Evolutionary conservation across 2,888 invertebrate genomes (phyloP), one percentile per base, ranked within the genome.

Genomic region (Sicus ferrugineus): DNA sequence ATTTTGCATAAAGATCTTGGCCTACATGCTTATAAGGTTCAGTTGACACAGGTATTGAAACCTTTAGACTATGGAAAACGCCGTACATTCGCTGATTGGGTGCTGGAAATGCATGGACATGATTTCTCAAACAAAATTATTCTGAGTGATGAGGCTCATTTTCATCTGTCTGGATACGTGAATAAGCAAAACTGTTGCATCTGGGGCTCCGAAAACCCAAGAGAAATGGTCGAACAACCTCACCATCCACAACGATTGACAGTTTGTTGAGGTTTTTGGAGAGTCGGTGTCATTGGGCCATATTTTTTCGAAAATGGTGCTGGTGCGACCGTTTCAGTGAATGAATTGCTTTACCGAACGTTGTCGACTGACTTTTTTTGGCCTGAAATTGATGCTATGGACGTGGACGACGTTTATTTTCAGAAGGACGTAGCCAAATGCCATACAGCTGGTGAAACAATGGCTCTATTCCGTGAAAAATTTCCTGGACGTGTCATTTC

Each of bases 321-420:
- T 54, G 26, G 5, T 54, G 23, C 26, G 54, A 11, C 54, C 11
- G 54, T 54, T 54, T 54, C 11, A 54, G 26, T 23, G 54, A 54
- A 54, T 54, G 2, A 11, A 54, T 54, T 54, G 54, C 54, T 9
- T 54, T 54, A 54, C 54, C 26, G 54, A 54, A 54, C 23, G 4
- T 26, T 54, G 54, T 54, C 11, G 26, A 11, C 26, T 26, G 54
- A 26, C 50, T 54, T 54, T 54, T 54, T 23, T 46, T 6, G 11
- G 46, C 46, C 46, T 46, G 46, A 46, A 9, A 46, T 46, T 46
- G 46, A 46, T 46, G 46, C 46, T 46, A 46, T 46, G 46, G 46
- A 34, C 34, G 34, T 50, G 50, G 11, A 11, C 19, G 50, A 50
- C 6, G 16, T 50, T 19, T 50, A 19, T 50, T 50, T 50, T 50